Evolutionary conservation across 2,888 invertebrate species (phyloP).

Genomic region (Drosophila borealis): DNA sequence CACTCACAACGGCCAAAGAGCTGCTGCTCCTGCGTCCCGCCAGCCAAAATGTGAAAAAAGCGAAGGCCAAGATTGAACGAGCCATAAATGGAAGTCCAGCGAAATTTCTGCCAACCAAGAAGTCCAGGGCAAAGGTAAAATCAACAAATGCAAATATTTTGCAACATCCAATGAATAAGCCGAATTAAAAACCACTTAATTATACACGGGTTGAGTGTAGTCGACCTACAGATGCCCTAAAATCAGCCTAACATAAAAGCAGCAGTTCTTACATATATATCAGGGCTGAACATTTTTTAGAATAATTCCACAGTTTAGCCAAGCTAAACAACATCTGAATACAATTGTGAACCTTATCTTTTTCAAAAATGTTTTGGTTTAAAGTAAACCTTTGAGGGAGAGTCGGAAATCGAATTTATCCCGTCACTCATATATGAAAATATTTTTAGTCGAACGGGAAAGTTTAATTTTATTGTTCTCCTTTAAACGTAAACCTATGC

Average conservation of each 20-base stretch:
- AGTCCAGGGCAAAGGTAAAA: conserved; percentile 39
- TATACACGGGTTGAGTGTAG: background rate
- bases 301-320: no score
- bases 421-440: no score
- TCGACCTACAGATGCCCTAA: background rate
- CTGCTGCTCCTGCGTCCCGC: conserved; percentile 67
- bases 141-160: conserved; percentile 13
- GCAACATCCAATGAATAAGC: background rate
- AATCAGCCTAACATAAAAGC: background rate
- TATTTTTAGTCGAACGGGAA: no score
- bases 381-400: no score
- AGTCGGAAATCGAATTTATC: no score
- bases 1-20: conserved; percentile 66
- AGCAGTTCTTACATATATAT: background rate
- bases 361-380: no score
- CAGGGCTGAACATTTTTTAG: no score
- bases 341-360: no score
- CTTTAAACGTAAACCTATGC: no score
- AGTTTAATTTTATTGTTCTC: no score
- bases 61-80: conserved; percentile 61
- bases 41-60: conserved; percentile 54
- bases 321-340: no score
- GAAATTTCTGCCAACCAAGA: conserved; percentile 24
- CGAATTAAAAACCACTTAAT: background rate
- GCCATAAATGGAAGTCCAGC: conserved; percentile 31